Evolutionary conservation across 2,888 invertebrate genomes (phyloP), one percentile per base, ranked within the genome.

Genomic region (Aleiodes leptofemur): DNA sequence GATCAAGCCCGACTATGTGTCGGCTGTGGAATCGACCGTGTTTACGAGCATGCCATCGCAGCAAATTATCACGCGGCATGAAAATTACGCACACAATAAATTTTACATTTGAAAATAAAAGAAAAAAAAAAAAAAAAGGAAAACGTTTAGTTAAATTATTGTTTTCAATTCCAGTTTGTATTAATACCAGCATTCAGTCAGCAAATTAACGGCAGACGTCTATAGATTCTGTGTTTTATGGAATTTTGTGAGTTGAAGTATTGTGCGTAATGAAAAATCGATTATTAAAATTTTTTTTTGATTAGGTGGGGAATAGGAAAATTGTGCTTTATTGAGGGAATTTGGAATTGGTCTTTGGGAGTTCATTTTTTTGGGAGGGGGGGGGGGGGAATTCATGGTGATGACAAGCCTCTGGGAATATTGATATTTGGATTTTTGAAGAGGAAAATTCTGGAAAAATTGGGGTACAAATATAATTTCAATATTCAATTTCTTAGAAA

Each of bases 11-110:
- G 53, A 13, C 56, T n/a, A 11, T 57, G 50, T 51, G 50, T 61
- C 23, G 57, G 23, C 23, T 2, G 23, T 73, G 48, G 29, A 56
- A 68, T 73, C 29, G 70, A 51, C 14, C 64, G 64, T 69, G 48
- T 74, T 74, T 74, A 74, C 70, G 70, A 70, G 59, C 73, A 53
- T 70, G 53, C 74, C 61, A 43, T 70, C 48, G 55, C 48, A 43
- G 64, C 70, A 56, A 74, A 74, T 74, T 74, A 74, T 74, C 70
- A 70, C 64, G 38, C 4, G 6, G 31, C 51, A 68, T 50, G 68
- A 16, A 50, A 64, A 57, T 57, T 57, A 57, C 29, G 11, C 9
- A 43, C 43, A 43, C 43, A 43, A 43, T 43, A 43, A 43, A 43
- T 43, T 9, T 9, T 9, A 11, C 43, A 43, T 43, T 9, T 43